Conservation (phyloP, 2,113 vertebrate genomes). For the Pogona vitticeps region DNA sequence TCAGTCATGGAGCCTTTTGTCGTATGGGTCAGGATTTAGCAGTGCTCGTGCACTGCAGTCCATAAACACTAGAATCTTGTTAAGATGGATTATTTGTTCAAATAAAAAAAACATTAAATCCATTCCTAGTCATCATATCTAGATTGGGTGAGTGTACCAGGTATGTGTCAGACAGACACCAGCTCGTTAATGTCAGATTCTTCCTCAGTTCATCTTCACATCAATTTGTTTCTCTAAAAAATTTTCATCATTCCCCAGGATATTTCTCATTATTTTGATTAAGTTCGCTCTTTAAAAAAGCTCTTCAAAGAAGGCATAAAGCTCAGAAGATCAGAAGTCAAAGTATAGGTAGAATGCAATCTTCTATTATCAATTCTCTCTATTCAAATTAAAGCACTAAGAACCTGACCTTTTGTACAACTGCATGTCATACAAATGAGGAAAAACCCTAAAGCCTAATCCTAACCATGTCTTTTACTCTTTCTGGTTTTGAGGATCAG, state of each 20-base stretch:
- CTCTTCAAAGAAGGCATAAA: conserved; percentile 19
- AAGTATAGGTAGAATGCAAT: neutral
- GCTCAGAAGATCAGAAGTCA: conserved; percentile 40
- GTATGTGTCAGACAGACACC: no score
- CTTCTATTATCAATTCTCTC: conserved; percentile 20
- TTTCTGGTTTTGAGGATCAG: neutral
- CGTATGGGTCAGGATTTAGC: neutral
- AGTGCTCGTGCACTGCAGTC: neutral
- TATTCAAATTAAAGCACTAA: conserved; percentile 30
- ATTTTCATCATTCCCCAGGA: neutral
- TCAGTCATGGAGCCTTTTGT: neutral
- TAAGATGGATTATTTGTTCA: neutral
- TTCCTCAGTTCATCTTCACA: neutral
- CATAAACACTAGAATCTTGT: conserved; percentile 8
- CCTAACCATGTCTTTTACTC: neutral
- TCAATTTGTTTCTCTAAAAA: neutral
- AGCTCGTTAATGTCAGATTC: neutral
- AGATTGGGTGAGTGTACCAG: conserved; percentile 10
- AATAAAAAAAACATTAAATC: conserved; percentile 11
- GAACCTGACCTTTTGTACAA: conserved; percentile 20
- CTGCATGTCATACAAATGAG: neutral
- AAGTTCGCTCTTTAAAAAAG: neutral
- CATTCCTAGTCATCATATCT: neutral
- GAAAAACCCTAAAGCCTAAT: neutral
- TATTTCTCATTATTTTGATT: conserved; percentile 1